Percentiles rank a stretch among this genome's conserved stretches.
Evolutionary conservation across 2,888 invertebrate species (phyloP).

Genomic region (Phaonia tiefii): DNA sequence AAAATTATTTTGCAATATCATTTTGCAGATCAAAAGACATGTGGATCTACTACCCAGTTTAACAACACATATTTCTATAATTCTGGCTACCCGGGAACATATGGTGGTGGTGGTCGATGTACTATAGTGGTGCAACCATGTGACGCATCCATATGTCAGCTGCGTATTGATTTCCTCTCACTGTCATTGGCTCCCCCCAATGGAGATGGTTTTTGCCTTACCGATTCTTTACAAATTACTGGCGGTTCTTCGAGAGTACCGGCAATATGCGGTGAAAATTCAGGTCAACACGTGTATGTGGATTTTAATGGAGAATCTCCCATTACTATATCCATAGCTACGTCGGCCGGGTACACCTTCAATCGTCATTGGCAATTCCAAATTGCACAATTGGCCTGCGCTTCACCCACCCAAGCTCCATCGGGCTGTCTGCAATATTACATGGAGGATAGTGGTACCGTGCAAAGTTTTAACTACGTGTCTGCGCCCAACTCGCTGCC

Average conservation of each 20-base stretch:
- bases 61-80: constrained; percentile 94
- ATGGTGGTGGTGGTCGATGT: constrained; percentile 86
- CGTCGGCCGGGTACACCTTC: constrained; percentile 83
- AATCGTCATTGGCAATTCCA: constrained; percentile 88
- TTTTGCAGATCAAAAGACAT: constrained; percentile 86
- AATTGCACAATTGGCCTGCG: constrained; percentile 87
- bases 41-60: constrained; percentile 86
- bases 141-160: constrained; percentile 83
- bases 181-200: constrained; percentile 87
- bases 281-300: constrained; percentile 89
- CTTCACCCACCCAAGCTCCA: constrained; percentile 87
- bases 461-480: constrained; percentile 89
- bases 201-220: constrained; percentile 86
- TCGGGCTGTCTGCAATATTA: constrained; percentile 90
- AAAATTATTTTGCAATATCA: neutral
- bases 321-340: constrained; percentile 86
- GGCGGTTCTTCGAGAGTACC: constrained; percentile 87
- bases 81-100: constrained; percentile 87
- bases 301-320: constrained; percentile 86
- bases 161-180: constrained; percentile 89
- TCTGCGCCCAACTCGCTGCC: constrained; percentile 83
- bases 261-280: constrained; percentile 89
- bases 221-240: constrained; percentile 86
- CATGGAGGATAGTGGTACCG: constrained; percentile 83
- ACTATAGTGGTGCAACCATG: constrained; percentile 87